phyloP scores from a whole-genome alignment of 2,888 invertebrate genomes.

The Microctonus hyperodae region DNA sequence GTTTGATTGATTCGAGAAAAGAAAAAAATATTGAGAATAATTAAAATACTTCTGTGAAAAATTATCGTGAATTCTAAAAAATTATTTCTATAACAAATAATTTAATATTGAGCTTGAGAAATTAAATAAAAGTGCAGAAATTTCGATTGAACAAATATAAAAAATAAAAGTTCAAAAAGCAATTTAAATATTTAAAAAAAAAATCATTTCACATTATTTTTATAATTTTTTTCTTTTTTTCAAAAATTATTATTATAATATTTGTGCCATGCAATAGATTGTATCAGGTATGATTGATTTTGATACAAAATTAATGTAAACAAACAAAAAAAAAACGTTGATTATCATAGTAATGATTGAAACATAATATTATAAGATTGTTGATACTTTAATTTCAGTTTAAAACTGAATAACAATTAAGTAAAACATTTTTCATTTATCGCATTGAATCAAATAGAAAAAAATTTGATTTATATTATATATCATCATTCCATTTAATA shows the following conservation, averaged over 20 bases:
- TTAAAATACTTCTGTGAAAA: too few species aligned
- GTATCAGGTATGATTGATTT: conserved; percentile 32
- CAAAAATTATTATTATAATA: background rate
- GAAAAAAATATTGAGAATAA: background rate
- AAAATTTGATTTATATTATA: conserved; percentile 39
- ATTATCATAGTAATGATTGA: background rate
- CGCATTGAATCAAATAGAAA: conserved; percentile 32
- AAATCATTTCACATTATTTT: conserved; percentile 4
- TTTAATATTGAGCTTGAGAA: conserved; percentile 31
- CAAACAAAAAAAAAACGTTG: background rate
- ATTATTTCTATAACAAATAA: conserved; percentile 16
- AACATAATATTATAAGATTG: background rate
- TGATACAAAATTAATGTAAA: conserved; percentile 8
- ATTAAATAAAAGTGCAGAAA: conserved; percentile 52
- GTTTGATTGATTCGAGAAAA: conserved; percentile 1
- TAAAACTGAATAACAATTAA: background rate
- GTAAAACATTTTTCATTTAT: background rate
- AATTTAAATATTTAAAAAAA: conserved; percentile 1
- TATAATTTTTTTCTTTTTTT: background rate
- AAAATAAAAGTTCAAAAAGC: too few species aligned
- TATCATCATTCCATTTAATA: conserved; percentile 24
- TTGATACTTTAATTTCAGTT: background rate
- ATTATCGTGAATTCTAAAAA: conserved; percentile 3
- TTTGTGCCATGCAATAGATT: conserved; percentile 51
- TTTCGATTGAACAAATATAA: conserved; percentile 46